Percentiles rank a stretch among this genome's conserved stretches.
These are phyloP conservation scores for Takifugu flavidus DNA, from an alignment of 2,113 vertebrate species.

Conservation along the genomic window DNA sequence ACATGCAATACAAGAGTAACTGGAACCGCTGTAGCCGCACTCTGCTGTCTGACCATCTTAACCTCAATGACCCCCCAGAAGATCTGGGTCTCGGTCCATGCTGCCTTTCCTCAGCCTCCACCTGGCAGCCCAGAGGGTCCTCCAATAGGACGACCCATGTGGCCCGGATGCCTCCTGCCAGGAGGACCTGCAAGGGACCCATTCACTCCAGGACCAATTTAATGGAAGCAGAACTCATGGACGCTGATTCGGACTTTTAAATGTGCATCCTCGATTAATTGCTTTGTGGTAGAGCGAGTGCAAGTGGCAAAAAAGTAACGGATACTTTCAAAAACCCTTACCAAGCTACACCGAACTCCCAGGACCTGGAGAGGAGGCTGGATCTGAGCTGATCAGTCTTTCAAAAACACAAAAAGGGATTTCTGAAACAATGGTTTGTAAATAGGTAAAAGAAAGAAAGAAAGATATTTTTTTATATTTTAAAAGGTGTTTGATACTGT, in stretches of 20 bases:
- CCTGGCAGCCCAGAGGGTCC: constrained; percentile 53
- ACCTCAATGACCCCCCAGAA: constrained; percentile 61
- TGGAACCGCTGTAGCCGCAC: constrained; percentile 54
- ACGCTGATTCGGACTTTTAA: constrained; percentile 89
- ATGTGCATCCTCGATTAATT: neutral
- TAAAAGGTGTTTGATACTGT: constrained; percentile 36
- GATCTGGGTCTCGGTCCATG: constrained; percentile 44
- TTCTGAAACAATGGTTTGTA: constrained; percentile 13
- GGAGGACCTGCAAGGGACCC: constrained; percentile 73
- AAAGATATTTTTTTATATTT: constrained; percentile 40
- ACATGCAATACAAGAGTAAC: constrained; percentile 31
- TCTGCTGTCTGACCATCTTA: constrained; percentile 72
- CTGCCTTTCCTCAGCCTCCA: constrained; percentile 23
- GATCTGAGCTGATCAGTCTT: constrained; percentile 28
- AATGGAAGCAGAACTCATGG: constrained; percentile 90
- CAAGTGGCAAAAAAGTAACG: constrained; percentile 66
- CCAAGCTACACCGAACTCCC: constrained; percentile 18
- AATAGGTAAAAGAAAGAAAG: constrained; percentile 46
- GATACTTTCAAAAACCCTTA: constrained; percentile 66
- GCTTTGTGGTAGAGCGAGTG: constrained; percentile 29
- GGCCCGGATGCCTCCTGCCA: constrained; percentile 70
- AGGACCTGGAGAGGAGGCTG: constrained; percentile 5
- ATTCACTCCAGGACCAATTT: constrained; percentile 91
- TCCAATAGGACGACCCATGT: constrained; percentile 48
- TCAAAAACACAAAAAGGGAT: constrained; percentile 33